Percentiles rank a stretch among this genome's conserved stretches.
Conservation (phyloP, 2,113 vertebrate genomes). For the Arizona elegans region DNA sequence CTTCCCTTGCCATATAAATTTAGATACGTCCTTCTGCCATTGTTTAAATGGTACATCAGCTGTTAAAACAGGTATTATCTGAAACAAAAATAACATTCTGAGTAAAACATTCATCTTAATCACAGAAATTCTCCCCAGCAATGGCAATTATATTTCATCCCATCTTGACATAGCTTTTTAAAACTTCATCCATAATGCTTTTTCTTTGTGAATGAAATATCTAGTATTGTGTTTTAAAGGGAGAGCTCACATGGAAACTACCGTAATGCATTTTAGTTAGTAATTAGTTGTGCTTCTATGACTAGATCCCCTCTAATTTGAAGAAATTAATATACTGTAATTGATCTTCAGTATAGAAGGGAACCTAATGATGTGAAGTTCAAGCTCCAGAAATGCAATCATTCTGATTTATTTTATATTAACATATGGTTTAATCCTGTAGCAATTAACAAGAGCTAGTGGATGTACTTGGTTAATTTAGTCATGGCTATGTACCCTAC, state of each 20-base stretch:
- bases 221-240: not conserved
- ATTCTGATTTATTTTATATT: not conserved
- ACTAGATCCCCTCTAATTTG: not conserved
- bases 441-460: not conserved
- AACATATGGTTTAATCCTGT: not conserved
- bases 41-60: too few relatives aligned
- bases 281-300: not conserved
- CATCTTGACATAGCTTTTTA: too few relatives aligned
- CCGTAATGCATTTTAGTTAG: too few relatives aligned
- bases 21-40: too few relatives aligned
- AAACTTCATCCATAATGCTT: not conserved
- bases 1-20: too few relatives aligned
- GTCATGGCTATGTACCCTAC: not conserved
- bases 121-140: too few relatives aligned
- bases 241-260: not conserved
- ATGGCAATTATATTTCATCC: too few relatives aligned
- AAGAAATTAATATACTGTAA: not conserved
- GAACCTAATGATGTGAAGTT: not conserved
- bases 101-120: too few relatives aligned
- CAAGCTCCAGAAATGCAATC: not conserved
- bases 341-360: too few relatives aligned
- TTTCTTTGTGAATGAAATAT: not conserved
- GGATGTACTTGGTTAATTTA: not conserved
- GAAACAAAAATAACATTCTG: too few relatives aligned
- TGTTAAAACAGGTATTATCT: too few relatives aligned